Conservation (phyloP, 2,888 invertebrate genomes). For the Hirtodrosophila alboralis region DNA sequence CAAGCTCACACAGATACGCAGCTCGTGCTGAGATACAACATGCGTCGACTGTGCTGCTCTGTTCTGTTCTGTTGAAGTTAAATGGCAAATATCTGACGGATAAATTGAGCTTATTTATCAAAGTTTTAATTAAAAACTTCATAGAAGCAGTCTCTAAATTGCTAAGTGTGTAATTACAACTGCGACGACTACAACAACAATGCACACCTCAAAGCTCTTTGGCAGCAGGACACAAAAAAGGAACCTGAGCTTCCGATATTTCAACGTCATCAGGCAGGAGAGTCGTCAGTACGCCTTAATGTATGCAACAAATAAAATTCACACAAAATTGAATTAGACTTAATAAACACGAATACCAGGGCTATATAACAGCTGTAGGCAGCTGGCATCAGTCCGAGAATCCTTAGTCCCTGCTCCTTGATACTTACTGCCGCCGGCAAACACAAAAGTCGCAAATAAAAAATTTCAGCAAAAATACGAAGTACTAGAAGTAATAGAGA, state of each 20-base stretch:
- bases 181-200: constrained; percentile 30
- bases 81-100: constrained; percentile 58
- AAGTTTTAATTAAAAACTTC: constrained; percentile 77
- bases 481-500: constrained; percentile 60
- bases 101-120: constrained; percentile 78
- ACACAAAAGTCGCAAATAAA: constrained; percentile 37
- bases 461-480: constrained; percentile 25
- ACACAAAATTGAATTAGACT: constrained; percentile 72
- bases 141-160: constrained; percentile 57
- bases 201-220: constrained; percentile 17
- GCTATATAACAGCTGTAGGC: constrained; percentile 34
- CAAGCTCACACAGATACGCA: constrained; percentile 9
- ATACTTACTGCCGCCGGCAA: constrained; percentile 15
- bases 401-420: constrained; percentile 2
- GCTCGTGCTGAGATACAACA: neutral
- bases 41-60: constrained; percentile 1
- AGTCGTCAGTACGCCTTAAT: constrained; percentile 40
- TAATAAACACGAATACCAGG: constrained; percentile 61
- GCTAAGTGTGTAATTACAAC: constrained; percentile 75
- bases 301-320: constrained; percentile 69
- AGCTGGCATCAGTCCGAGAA: constrained; percentile 30
- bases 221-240: neutral
- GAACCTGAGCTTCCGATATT: constrained; percentile 23
- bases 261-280: constrained; percentile 15
- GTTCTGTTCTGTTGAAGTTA: constrained; percentile 30